phyloP scores from a whole-genome alignment of 2,797 vertebrate genomes.

The Ciconia nigra region DNA sequence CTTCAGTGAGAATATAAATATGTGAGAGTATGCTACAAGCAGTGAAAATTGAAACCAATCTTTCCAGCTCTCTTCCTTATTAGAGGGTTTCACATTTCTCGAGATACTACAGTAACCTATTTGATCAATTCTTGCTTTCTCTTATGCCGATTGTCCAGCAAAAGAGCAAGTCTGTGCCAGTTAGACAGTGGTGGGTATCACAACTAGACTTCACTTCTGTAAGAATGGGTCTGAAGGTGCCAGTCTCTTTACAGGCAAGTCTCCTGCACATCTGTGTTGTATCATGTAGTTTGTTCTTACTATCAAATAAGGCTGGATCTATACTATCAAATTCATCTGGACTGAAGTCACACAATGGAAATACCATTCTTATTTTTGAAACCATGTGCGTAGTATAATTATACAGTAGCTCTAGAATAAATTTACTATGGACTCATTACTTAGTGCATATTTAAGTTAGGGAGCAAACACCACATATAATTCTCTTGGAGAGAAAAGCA shows the following conservation, averaged over 20 bases:
- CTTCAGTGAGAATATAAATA: not conserved
- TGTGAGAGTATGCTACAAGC: not conserved
- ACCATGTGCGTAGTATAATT: not conserved
- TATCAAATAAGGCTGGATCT: not conserved
- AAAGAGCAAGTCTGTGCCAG: not conserved
- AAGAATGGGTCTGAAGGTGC: not conserved
- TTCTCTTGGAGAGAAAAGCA: not conserved
- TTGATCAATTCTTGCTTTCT: not conserved
- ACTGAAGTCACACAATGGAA: not conserved
- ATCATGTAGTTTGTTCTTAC: not conserved
- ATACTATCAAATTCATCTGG: not conserved
- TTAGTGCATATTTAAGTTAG: not conserved
- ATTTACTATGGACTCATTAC: not conserved
- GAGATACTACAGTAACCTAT: not conserved
- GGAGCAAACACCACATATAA: not conserved
- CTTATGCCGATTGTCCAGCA: not conserved
- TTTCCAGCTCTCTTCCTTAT: not conserved
- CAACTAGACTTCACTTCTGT: fast-evolving
- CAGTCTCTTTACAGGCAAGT: not conserved
- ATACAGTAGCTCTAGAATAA: not conserved
- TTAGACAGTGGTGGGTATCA: not conserved
- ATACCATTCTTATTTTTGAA: not conserved
- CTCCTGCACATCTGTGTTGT: not conserved
- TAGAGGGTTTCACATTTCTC: not conserved
- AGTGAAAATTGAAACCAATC: not conserved